Percentiles rank a stretch among this genome's conserved stretches.
phyloP scores from a whole-genome alignment of 64 coral and sea anemone species.

The Montipora foliosa region DNA sequence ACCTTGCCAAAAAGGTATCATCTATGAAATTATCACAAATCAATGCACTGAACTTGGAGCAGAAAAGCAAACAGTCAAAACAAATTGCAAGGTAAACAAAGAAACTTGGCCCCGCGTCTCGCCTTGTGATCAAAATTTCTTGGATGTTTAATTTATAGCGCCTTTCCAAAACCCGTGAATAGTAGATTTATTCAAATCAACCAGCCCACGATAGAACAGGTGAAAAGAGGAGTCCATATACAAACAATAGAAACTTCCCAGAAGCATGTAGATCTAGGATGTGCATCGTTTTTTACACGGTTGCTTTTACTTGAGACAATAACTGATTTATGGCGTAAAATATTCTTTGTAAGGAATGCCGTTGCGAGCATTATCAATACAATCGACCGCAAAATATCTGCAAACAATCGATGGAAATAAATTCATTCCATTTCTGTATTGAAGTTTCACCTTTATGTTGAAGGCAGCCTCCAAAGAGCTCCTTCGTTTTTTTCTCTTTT shows the following conservation, averaged over 20 bases:
- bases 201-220: constrained; percentile 3
- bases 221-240: neutral
- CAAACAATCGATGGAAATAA: constrained; percentile 8
- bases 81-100: neutral
- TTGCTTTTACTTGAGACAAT: neutral
- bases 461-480: neutral
- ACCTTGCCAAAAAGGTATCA: neutral
- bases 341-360: neutral
- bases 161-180: constrained; percentile 11
- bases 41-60: neutral
- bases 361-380: neutral
- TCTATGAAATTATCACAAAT: too few species aligned
- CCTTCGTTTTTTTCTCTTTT: neutral
- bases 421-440: constrained; percentile 9
- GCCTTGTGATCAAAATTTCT: neutral
- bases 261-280: neutral
- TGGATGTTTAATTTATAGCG: constrained; percentile 32
- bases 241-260: neutral
- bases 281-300: neutral
- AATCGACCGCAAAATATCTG: constrained; percentile 3
- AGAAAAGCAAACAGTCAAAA: neutral
- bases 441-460: constrained; percentile 2
- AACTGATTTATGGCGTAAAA: neutral
- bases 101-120: neutral
- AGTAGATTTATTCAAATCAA: constrained; percentile 53